A percentile compares a stretch with the other conserved stretches of the same genome.
Conservation (phyloP, 2,888 invertebrate species). For the Alsophila aescularia region DNA sequence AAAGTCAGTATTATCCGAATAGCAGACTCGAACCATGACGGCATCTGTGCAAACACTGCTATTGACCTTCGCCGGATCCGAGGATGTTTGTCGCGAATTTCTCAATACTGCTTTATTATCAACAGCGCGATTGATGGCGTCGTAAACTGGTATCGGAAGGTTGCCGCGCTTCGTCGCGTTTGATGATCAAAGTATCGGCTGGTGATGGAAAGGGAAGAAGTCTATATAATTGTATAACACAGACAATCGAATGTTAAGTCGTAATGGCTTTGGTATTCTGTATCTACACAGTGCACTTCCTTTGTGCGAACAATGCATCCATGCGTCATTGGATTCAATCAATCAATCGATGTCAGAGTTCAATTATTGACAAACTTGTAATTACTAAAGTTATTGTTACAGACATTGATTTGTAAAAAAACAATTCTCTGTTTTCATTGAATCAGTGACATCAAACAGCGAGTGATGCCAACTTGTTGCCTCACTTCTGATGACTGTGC, state of each 20-base stretch:
- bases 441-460: constrained; percentile 20
- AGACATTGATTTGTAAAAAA: constrained; percentile 9
- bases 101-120: constrained; percentile 33
- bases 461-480: constrained; percentile 33
- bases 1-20: neutral
- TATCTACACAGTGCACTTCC: constrained; percentile 14
- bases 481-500: constrained; percentile 12
- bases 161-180: constrained; percentile 12
- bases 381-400: constrained; percentile 2
- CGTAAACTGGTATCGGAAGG: constrained; percentile 28
- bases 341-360: neutral
- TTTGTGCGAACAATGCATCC: constrained; percentile 15
- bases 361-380: neutral
- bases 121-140: constrained; percentile 33
- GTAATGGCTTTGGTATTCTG: constrained; percentile 19
- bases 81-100: constrained; percentile 37
- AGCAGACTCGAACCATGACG: constrained; percentile 34
- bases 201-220: neutral
- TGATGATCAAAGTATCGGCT: constrained; percentile 2
- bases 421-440: too few species aligned
- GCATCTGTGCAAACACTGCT: constrained; percentile 57
- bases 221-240: neutral
- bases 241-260: neutral
- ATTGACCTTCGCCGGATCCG: constrained; percentile 50
- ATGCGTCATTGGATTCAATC: constrained; percentile 18